These are phyloP conservation scores for Drosophila dunni DNA, from an alignment of 1,140 invertebrate species.

Conservation along the genomic window DNA sequence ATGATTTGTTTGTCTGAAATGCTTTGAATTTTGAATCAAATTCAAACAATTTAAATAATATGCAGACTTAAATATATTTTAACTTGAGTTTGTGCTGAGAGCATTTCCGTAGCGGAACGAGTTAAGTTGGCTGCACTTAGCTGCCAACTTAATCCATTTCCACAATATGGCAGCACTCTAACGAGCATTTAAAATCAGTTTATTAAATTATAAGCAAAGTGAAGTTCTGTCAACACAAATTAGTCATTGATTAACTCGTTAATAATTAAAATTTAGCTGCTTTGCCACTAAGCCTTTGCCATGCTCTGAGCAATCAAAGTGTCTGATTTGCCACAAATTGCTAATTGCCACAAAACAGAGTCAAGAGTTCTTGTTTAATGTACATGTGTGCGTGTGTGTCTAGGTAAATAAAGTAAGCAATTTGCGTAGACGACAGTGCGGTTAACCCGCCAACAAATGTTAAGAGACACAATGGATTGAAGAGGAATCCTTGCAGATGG, in stretches of 20 bases:
- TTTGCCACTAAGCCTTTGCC: not conserved
- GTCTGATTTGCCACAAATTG: conserved; percentile 33
- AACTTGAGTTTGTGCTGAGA: too few relatives aligned
- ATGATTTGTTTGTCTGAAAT: too few relatives aligned
- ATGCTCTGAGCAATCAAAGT: conserved; percentile 10
- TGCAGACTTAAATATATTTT: too few relatives aligned
- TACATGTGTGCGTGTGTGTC: not conserved
- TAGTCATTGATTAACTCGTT: conserved; percentile 3
- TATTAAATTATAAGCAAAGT: too few relatives aligned
- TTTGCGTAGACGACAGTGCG: conserved; percentile 50
- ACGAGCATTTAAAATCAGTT: too few relatives aligned
- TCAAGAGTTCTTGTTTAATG: not conserved
- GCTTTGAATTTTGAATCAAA: too few relatives aligned
- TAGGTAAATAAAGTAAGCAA: conserved; percentile 60
- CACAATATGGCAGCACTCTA: too few relatives aligned
- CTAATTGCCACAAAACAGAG: conserved; percentile 37
- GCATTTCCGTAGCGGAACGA: too few relatives aligned
- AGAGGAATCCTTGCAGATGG: conserved; percentile 11
- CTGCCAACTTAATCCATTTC: too few relatives aligned
- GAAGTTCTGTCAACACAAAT: not conserved
- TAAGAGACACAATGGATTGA: conserved; percentile 22
- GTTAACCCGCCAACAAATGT: conserved; percentile 55
- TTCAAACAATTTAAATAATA: too few relatives aligned
- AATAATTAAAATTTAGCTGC: conserved; percentile 19
- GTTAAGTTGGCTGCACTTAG: too few relatives aligned